Percentiles rank a stretch among this genome's conserved stretches.
Conservation (phyloP, 35 echinoderm and acorn worm genomes). For the Ophiothrix spiculata region DNA sequence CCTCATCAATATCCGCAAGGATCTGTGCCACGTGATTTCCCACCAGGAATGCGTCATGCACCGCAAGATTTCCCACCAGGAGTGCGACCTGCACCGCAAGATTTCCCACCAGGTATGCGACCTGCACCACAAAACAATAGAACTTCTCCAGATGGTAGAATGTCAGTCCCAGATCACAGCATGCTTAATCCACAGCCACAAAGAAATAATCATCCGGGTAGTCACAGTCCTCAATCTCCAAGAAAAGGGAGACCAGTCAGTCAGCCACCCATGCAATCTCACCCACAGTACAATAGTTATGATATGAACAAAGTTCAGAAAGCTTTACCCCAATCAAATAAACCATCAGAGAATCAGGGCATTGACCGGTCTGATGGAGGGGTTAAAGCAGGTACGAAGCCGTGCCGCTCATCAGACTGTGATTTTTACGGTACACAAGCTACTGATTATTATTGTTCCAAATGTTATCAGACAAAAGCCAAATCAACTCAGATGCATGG, state of each 20-base stretch:
- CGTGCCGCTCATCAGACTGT: constrained; percentile 52
- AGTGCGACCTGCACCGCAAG: background rate
- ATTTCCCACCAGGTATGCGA: no score
- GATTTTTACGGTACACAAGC: constrained; percentile 62
- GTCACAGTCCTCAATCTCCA: background rate
- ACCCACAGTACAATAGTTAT: background rate
- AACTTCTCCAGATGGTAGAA: background rate
- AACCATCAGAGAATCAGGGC: background rate
- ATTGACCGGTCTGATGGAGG: background rate
- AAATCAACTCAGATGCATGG: background rate
- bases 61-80: background rate
- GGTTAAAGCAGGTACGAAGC: background rate
- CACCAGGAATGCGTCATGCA: background rate
- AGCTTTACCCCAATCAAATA: constrained; percentile 13
- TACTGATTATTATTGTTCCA: constrained; percentile 58
- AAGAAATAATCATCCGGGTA: background rate
- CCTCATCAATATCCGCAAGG: no score
- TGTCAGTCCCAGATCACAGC: background rate
- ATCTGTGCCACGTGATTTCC: no score
- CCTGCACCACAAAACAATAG: background rate
- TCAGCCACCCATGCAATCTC: background rate
- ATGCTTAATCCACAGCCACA: background rate
- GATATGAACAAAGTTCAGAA: constrained; percentile 12
- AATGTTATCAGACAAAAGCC: constrained; percentile 36
- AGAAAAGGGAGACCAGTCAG: background rate